phyloP scores from a whole-genome alignment of 2,797 vertebrate genomes.

The Brachyalestes nurse region DNA sequence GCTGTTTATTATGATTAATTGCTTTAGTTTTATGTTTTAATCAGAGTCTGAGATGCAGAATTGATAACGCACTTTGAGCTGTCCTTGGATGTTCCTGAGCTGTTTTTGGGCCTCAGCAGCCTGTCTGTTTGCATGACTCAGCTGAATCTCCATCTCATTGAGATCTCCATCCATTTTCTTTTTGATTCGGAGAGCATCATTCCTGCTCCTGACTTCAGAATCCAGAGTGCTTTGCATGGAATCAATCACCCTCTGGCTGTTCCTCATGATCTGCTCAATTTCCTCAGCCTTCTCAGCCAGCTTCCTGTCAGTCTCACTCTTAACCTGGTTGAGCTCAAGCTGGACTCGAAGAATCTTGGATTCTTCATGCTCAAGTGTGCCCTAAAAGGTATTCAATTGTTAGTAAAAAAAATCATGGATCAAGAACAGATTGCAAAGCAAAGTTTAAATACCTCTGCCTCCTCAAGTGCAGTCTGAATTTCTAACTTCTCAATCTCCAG shows the following conservation, averaged over 20 bases:
- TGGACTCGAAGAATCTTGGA: conserved; percentile 87
- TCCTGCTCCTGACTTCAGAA: conserved; percentile 86
- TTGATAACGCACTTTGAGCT: conserved; percentile 79
- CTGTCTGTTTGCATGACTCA: conserved; percentile 87
- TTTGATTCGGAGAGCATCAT: conserved; percentile 87
- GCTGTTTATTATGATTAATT: too few relatives aligned
- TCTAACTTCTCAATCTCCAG: conserved; percentile 86
- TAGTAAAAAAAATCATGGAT: too few relatives aligned
- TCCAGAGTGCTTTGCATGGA: conserved; percentile 86
- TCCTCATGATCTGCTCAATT: conserved; percentile 89
- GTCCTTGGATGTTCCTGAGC: conserved; percentile 82
- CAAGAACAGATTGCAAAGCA: too few relatives aligned
- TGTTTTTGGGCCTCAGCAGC: conserved; percentile 86
- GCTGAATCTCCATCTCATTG: conserved; percentile 90
- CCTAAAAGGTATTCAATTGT: conserved; percentile 60
- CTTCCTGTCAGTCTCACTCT: conserved; percentile 86
- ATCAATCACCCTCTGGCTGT: conserved; percentile 85
- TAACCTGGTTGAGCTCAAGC: conserved; percentile 88
- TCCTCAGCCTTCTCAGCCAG: conserved; percentile 90
- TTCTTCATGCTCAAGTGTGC: conserved; percentile 88
- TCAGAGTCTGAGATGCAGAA: too few relatives aligned
- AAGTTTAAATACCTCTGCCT: conserved; percentile 82
- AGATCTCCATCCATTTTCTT: conserved; percentile 93
- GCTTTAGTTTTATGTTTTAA: too few relatives aligned
- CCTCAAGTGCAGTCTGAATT: conserved; percentile 85